A percentile compares a stretch with the other conserved stretches of the same genome.
These are phyloP conservation scores for Oncopodura yosiiana DNA, from an alignment of 1,140 invertebrate genomes.

Conservation along the genomic window DNA sequence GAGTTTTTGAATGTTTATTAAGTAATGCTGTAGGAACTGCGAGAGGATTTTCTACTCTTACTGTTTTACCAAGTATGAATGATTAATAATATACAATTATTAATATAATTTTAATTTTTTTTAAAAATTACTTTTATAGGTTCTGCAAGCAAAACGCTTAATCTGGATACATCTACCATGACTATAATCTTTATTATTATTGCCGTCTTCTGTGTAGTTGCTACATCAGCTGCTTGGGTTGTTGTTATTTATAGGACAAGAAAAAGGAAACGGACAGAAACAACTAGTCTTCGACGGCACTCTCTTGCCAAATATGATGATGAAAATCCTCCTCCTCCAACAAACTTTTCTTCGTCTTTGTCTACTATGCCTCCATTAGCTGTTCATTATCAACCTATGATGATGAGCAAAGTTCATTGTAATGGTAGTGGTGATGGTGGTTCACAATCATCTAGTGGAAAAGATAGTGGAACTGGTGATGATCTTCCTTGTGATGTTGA, in stretches of 20 bases:
- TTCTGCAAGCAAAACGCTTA: background rate
- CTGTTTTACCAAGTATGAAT: conserved; percentile 47
- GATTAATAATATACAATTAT: background rate
- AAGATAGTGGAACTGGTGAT: conserved; percentile 30
- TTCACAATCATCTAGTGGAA: conserved; percentile 27
- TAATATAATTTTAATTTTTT: too few species aligned
- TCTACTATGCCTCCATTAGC: background rate
- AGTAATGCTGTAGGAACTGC: conserved; percentile 67
- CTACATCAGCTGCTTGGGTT: conserved; percentile 82
- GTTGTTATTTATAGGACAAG: conserved; percentile 80
- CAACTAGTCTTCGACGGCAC: background rate
- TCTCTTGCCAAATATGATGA: conserved; percentile 18
- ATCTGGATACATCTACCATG: conserved; percentile 25
- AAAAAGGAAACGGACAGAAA: conserved; percentile 42
- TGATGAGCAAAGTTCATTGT: too few species aligned
- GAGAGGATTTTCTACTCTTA: conserved; percentile 45
- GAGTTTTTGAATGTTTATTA: conserved; percentile 79
- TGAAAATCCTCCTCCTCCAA: too few species aligned
- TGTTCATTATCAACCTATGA: background rate
- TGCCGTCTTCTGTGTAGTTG: conserved; percentile 72
- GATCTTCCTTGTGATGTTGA: conserved; percentile 22
- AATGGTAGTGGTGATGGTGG: conserved; percentile 20
- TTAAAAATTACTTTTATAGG: background rate
- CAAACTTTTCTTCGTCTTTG: conserved; percentile 10
- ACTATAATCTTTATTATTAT: conserved; percentile 33